Evolutionary conservation across 2,113 vertebrate genomes (phyloP), one percentile per base, ranked within the genome.

Genomic region (Monarcha castaneiventris): DNA sequence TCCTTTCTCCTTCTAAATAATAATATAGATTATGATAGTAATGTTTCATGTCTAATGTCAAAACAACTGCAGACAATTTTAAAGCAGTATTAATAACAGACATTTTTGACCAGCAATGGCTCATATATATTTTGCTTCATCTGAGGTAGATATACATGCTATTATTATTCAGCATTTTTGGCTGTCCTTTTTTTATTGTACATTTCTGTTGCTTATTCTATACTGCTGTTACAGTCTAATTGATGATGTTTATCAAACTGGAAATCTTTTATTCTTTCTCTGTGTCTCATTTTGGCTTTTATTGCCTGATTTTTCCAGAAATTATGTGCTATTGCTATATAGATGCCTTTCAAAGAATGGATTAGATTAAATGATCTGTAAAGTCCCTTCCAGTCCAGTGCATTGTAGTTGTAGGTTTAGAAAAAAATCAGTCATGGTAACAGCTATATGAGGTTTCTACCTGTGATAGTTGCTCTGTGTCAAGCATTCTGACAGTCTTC

Each of bases 371-470:
- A 94, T 87, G 73, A 71, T 71, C 73, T 2, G 0, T 78, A 30
- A 95, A 94, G 73, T 75, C 48, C 64, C 61, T 94, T 95, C 69
- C 64, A 72, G 77, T 75, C 69, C 81, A 89, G 27, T 51, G 61
- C 52, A 43, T 12, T 87, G 43, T 54, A 81, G 48, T 75, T 91
- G 46, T 30, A 84, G 20, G 44, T 90, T 91, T 67, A 75, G 77
- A 18, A 72, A 62, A 71, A 92, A 71, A 84, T 51, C 22, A 0
- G 1, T 93, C 5, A 6, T 35, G 22, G 18, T 43, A 87, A 77
- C 51, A 87, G 37, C n/a, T 81, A 22, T 78, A 52, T 33, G 39
- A 71, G 33, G 17, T 84, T 94, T 87, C 87, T 94, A 14, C 23
- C 48, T 59, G 16, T 51, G 52, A 55, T 68, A 75, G 19, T 33